Conservation (phyloP, 2,113 vertebrate species). For the Apteryx mantelli region DNA sequence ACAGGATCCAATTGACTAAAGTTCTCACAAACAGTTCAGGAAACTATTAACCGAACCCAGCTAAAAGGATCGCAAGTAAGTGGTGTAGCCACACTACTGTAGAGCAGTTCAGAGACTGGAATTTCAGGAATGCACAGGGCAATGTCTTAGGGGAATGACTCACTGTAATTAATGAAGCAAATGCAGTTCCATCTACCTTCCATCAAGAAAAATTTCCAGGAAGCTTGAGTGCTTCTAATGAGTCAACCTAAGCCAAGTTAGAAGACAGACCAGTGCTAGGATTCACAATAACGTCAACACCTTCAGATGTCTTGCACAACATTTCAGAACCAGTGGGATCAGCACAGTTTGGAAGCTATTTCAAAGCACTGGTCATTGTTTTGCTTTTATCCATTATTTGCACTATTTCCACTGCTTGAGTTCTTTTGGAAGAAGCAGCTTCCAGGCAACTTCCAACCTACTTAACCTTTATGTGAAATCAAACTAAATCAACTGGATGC, state of each 20-base stretch:
- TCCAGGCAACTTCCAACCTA: background rate
- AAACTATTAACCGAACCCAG: background rate
- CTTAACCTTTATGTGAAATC: background rate
- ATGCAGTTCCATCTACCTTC: background rate
- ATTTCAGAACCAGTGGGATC: background rate
- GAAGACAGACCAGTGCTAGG: background rate
- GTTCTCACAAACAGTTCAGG: background rate
- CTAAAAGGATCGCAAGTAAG: background rate
- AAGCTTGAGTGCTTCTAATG: background rate
- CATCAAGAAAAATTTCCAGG: conserved; percentile 11
- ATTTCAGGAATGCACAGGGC: conserved; percentile 50
- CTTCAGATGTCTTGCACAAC: background rate
- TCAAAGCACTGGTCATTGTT: background rate
- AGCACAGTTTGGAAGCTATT: background rate
- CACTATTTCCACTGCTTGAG: background rate
- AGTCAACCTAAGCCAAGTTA: background rate
- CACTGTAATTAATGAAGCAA: background rate
- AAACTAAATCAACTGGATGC: background rate
- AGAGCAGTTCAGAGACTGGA: background rate
- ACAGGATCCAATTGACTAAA: background rate
- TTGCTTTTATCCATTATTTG: background rate
- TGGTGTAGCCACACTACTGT: background rate
- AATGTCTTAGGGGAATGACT: background rate
- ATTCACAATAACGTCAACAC: rapidly evolving
- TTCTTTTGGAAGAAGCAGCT: background rate